These are phyloP conservation scores for Galaxea fascicularis DNA, from an alignment of 92 coral and sea anemone genomes.

Conservation along the genomic window DNA sequence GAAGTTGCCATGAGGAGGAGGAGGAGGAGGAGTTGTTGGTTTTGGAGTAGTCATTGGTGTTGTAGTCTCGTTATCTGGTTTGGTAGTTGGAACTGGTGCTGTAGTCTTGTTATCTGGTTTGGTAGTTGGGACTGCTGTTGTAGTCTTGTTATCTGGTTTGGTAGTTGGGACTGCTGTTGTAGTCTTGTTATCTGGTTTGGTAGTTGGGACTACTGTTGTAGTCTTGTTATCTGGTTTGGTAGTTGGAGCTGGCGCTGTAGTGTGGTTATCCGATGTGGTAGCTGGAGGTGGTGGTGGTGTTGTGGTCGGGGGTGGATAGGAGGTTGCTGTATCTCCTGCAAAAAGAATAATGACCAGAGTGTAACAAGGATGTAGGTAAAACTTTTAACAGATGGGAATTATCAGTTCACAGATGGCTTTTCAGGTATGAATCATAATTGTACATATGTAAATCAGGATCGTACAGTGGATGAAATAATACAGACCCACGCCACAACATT, in stretches of 20 bases:
- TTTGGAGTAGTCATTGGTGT: slow-evolving; percentile 8
- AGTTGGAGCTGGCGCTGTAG: not conserved
- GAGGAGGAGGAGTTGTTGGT: not conserved
- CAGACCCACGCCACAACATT: no score
- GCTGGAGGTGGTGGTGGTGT: not conserved
- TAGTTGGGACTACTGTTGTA: not conserved
- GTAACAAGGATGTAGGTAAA: not conserved
- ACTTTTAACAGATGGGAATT: no score
- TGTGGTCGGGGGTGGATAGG: not conserved
- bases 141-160: not conserved
- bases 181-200: not conserved
- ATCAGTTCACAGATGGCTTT: no score
- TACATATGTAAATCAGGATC: no score
- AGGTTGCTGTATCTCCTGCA: not conserved
- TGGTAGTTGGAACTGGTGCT: not conserved
- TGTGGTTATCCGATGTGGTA: not conserved
- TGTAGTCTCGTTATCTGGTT: not conserved
- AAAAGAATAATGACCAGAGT: not conserved
- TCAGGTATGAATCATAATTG: no score
- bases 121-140: slow-evolving; percentile 10
- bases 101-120: not conserved
- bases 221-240: not conserved
- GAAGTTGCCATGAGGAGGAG: slow-evolving; percentile 52
- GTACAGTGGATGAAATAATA: no score
- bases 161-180: not conserved